These are phyloP conservation scores for Enteromius trimaculatus DNA, from an alignment of 2,797 vertebrate genomes.

Conservation along the genomic window DNA sequence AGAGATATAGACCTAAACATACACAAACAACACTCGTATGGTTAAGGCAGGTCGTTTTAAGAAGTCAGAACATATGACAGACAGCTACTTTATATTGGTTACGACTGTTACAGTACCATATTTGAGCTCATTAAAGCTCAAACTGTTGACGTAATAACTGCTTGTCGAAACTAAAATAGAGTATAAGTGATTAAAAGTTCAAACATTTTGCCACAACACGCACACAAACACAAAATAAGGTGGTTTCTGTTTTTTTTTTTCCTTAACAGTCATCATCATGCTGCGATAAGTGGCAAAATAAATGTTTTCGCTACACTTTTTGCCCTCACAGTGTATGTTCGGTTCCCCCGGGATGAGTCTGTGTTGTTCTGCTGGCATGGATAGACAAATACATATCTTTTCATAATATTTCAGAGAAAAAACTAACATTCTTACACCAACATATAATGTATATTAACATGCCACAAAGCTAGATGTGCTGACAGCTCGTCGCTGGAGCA, in stretches of 20 bases:
- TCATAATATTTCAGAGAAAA: slow-evolving; percentile 11
- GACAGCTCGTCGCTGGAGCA: not conserved
- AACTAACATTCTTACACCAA: slow-evolving; percentile 32
- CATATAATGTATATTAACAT: slow-evolving; percentile 28
- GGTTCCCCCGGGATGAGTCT: slow-evolving; percentile 3
- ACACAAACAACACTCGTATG: slow-evolving; percentile 23
- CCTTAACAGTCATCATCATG: slow-evolving; percentile 29
- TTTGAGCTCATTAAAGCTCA: not conserved
- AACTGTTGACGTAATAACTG: not conserved
- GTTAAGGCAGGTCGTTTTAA: slow-evolving; percentile 49
- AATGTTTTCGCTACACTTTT: not conserved
- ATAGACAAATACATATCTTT: not conserved
- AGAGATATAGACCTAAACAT: slow-evolving; percentile 21
- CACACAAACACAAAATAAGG: not conserved
- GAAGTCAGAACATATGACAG: not conserved
- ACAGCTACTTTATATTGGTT: not conserved
- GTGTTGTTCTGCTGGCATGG: not conserved
- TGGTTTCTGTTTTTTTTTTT: not conserved
- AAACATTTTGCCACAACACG: slow-evolving; percentile 3
- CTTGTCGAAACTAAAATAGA: slow-evolving; percentile 4
- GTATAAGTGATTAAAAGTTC: not conserved
- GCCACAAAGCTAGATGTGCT: slow-evolving; percentile 28
- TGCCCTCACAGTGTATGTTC: slow-evolving; percentile 26
- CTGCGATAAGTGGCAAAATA: slow-evolving; percentile 23
- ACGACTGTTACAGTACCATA: not conserved